A percentile compares a stretch with the other conserved stretches of the same genome.
phyloP scores from a whole-genome alignment of 2,113 vertebrate species.

The Plotosus lineatus region DNA sequence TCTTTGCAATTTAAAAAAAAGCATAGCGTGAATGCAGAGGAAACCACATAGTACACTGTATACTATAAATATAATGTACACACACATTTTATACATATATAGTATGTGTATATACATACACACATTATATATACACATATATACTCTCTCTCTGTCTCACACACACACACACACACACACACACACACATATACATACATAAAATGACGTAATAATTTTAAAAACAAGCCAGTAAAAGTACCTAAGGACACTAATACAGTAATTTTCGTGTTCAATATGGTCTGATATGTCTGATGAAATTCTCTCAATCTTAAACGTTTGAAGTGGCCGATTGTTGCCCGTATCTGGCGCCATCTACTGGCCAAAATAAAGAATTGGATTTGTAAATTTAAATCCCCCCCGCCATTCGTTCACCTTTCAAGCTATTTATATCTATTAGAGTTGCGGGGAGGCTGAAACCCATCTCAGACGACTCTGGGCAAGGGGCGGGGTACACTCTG shows the following conservation, averaged over 20 bases:
- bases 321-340: background rate
- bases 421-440: no score
- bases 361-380: background rate
- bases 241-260: background rate
- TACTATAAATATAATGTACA: background rate
- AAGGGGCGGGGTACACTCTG: no score
- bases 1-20: background rate
- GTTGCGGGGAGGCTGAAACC: no score
- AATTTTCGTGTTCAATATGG: background rate
- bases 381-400: no score
- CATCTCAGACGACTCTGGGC: no score
- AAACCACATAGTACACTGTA: background rate
- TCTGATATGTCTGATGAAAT: background rate
- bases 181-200: background rate
- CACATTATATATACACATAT: no score
- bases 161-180: no score
- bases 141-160: no score
- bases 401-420: no score
- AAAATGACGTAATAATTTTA: no score
- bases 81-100: background rate
- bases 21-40: background rate
- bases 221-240: background rate
- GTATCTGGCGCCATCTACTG: conserved; percentile 42
- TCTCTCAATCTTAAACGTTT: background rate
- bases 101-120: no score